Conservation (phyloP, 2,113 vertebrate genomes). For the Pseudorasbora parva region DNA sequence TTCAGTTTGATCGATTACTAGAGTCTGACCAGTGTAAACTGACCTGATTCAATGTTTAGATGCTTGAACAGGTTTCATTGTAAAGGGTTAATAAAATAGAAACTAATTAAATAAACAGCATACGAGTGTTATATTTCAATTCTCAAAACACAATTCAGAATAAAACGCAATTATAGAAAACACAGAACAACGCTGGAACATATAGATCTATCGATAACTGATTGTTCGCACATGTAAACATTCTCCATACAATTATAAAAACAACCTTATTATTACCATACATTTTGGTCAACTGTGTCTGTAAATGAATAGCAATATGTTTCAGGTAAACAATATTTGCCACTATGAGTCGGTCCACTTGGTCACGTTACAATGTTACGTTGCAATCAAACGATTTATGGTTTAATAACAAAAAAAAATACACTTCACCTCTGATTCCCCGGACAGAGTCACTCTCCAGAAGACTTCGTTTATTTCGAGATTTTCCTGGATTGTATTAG, state of each 20-base stretch:
- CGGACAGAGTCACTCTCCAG: not conserved
- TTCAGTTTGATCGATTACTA: constrained; percentile 2
- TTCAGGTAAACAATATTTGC: constrained; percentile 70
- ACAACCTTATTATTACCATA: not conserved
- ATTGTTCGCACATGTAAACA: not conserved
- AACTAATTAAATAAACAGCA: not conserved
- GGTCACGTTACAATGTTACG: constrained; percentile 48
- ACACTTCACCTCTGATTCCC: constrained; percentile 15
- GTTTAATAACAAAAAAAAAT: not conserved
- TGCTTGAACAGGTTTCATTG: not conserved
- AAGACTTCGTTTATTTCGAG: constrained; percentile 26
- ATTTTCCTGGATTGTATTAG: constrained; percentile 58
- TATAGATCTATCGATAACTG: not conserved
- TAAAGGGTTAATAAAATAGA: not conserved
- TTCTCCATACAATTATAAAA: not conserved
- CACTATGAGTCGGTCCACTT: constrained; percentile 55
- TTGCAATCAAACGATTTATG: not conserved
- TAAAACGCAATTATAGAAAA: not conserved
- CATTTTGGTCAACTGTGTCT: not conserved
- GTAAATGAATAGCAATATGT: constrained; percentile 18
- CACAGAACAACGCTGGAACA: not conserved
- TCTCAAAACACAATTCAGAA: constrained; percentile 27
- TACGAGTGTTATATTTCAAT: not conserved
- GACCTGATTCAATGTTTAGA: constrained; percentile 5
- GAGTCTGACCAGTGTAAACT: not conserved